Percentiles rank a stretch among this genome's conserved stretches.
Conservation (phyloP, 2,888 invertebrate genomes). For the Bursaphelenchus okinawaensis region DNA sequence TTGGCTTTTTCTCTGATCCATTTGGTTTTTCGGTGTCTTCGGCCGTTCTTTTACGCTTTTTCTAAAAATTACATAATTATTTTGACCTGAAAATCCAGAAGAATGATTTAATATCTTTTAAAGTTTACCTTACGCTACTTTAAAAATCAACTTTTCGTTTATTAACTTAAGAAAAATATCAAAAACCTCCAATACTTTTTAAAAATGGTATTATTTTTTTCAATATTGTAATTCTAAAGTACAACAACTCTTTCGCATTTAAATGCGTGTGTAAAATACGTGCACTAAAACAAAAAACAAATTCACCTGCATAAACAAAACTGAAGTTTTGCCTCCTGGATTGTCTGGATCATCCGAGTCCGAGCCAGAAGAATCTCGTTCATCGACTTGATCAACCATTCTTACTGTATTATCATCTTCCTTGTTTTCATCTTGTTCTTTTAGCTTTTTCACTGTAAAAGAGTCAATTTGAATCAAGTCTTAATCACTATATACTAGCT, state of each 20-base stretch:
- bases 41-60: neutral
- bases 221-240: neutral
- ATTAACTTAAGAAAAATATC: neutral
- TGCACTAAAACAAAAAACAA: neutral
- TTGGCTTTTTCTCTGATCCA: neutral
- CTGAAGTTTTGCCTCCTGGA: slow-evolving; percentile 52
- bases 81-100: too few relatives aligned
- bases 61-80: neutral
- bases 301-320: slow-evolving; percentile 45
- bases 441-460: slow-evolving; percentile 27
- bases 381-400: slow-evolving; percentile 7
- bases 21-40: neutral
- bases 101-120: too few relatives aligned
- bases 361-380: slow-evolving; percentile 48
- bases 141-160: neutral
- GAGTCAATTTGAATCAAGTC: neutral
- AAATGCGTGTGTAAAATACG: neutral
- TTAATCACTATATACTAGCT: neutral
- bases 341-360: slow-evolving; percentile 61
- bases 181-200: neutral
- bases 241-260: neutral
- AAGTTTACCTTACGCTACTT: too few relatives aligned
- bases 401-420: slow-evolving; percentile 13
- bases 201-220: neutral
- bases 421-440: slow-evolving; percentile 19